Evolutionary conservation across 2,888 invertebrate genomes (phyloP).

Genomic region (Lycocerus yunnanus): DNA sequence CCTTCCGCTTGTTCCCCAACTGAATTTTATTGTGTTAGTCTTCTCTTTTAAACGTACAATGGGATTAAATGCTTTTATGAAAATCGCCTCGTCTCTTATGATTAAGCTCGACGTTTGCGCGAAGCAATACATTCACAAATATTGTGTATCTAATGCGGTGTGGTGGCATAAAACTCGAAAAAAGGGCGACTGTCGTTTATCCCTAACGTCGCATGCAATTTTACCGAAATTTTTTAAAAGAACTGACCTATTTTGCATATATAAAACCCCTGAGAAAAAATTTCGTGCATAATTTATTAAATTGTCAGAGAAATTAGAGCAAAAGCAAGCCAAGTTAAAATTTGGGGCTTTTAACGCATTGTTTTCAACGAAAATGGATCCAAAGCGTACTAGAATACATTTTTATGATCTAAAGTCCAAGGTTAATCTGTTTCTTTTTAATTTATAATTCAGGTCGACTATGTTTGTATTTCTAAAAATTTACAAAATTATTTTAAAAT

Average conservation of each 20-base stretch:
- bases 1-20: background rate
- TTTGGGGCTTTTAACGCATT: too few relatives aligned
- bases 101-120: background rate
- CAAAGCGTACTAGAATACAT: too few relatives aligned
- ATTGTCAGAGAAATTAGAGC: background rate
- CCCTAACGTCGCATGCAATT: too few relatives aligned
- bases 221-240: background rate
- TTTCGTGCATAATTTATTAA: too few relatives aligned
- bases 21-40: background rate
- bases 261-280: too few relatives aligned
- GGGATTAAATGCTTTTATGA: background rate
- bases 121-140: background rate
- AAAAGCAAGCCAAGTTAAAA: background rate
- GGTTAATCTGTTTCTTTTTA: too few relatives aligned
- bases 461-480: too few relatives aligned
- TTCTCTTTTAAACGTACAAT: background rate
- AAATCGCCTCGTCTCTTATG: background rate
- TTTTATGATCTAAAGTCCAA: too few relatives aligned
- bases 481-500: too few relatives aligned
- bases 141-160: background rate
- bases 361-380: too few relatives aligned
- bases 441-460: too few relatives aligned
- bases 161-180: background rate
- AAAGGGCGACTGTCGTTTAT: background rate
- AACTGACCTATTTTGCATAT: too few relatives aligned